Evolutionary conservation across 2,113 vertebrate species (phyloP).

Genomic region (Tragelaphus strepsiceros): DNA sequence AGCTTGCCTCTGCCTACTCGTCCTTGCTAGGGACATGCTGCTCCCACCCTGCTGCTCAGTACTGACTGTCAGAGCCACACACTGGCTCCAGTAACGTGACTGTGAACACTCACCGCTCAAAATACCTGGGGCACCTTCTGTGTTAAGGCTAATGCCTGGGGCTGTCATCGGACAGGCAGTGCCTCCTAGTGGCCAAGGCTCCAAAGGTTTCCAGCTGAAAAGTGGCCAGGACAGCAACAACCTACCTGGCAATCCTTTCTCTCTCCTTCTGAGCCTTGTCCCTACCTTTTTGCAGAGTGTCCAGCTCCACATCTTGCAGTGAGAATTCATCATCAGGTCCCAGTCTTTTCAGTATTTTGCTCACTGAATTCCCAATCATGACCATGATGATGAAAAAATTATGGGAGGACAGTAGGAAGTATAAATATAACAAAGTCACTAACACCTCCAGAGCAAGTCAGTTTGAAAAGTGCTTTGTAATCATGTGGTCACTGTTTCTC

Average conservation of each 20-base stretch:
- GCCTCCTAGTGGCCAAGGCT: slow-evolving; percentile 49
- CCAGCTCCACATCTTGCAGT: neutral
- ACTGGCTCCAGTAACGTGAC: neutral
- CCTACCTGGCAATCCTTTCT: neutral
- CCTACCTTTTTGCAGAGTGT: neutral
- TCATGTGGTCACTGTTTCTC: neutral
- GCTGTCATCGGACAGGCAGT: slow-evolving; percentile 13
- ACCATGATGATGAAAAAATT: neutral
- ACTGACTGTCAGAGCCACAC: neutral
- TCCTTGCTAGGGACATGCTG: neutral
- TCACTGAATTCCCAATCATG: neutral
- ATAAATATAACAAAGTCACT: neutral
- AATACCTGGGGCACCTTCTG: neutral
- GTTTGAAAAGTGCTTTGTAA: slow-evolving; percentile 41
- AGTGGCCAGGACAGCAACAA: neutral
- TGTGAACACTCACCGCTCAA: neutral
- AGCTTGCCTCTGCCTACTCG: neutral
- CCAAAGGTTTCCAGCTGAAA: neutral
- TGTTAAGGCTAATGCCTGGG: too few relatives aligned
- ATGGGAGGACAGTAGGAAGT: neutral
- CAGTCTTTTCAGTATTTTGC: neutral
- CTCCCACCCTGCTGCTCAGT: neutral
- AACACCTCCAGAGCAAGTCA: neutral
- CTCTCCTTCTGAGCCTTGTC: neutral
- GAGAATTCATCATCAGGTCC: neutral